Evolutionary conservation across 1,140 invertebrate species (phyloP).

Genomic region (Planococcus citri): DNA sequence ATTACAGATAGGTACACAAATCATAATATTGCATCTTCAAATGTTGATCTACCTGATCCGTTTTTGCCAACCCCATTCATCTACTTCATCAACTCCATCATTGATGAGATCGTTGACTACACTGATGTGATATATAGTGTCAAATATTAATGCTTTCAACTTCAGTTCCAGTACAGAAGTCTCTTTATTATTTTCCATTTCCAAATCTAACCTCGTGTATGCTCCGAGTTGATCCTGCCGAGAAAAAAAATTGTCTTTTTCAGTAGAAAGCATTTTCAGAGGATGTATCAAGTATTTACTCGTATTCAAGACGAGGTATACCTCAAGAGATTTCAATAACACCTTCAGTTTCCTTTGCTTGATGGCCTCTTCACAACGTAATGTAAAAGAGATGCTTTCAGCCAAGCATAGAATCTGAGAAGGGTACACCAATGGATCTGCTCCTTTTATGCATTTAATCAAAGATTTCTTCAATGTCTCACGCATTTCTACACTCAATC

Average conservation of each 20-base stretch:
- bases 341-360: conserved; percentile 45
- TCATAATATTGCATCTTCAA: no score
- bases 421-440: conserved; percentile 66
- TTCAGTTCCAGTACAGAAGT: conserved; percentile 45
- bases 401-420: conserved; percentile 68
- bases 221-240: conserved; percentile 44
- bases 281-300: not conserved
- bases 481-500: conserved; percentile 69
- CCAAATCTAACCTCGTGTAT: conserved; percentile 45
- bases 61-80: conserved; percentile 88
- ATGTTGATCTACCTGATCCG: conserved; percentile 82
- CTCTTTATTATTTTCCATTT: conserved; percentile 30
- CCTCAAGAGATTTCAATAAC: conserved; percentile 35
- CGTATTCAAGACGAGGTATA: conserved; percentile 21
- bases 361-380: conserved; percentile 69
- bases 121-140: conserved; percentile 80
- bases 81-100: conserved; percentile 45
- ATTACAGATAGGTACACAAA: no score
- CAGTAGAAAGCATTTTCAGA: not conserved
- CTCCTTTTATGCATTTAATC: conserved; percentile 53
- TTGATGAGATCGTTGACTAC: conserved; percentile 66
- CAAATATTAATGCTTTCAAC: conserved; percentile 70
- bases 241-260: conserved; percentile 13
- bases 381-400: conserved; percentile 64
- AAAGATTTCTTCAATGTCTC: conserved; percentile 55